These are phyloP conservation scores for Ormyrus thymus DNA, from an alignment of 2,888 invertebrate genomes.

Conservation along the genomic window DNA sequence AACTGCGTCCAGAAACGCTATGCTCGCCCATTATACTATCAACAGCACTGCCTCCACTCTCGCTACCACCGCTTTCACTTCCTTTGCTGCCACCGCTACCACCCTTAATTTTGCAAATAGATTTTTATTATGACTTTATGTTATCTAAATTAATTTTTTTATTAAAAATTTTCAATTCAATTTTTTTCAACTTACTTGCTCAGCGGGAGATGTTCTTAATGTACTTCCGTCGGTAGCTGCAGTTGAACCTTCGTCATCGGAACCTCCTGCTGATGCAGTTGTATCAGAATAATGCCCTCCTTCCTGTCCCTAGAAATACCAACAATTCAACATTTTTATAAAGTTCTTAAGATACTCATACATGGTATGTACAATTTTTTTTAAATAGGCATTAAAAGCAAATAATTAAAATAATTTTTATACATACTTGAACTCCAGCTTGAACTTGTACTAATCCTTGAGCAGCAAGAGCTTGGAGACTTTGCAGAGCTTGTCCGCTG, in stretches of 20 bases:
- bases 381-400: neutral
- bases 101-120: conserved; percentile 61
- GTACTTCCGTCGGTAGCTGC: conserved; percentile 97
- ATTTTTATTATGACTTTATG: conserved; percentile 30
- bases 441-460: conserved; percentile 69
- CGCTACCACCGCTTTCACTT: conserved; percentile 81
- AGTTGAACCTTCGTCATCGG: conserved; percentile 96
- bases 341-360: neutral
- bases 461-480: conserved; percentile 75
- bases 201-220: conserved; percentile 88
- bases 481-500: conserved; percentile 75
- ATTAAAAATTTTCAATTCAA: conserved; percentile 1
- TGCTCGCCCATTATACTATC: conserved; percentile 93
- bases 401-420: conserved; percentile 13
- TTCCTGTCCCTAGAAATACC: conserved; percentile 48
- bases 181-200: conserved; percentile 77
- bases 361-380: conserved; percentile 1
- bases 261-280: conserved; percentile 90
- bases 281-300: conserved; percentile 85
- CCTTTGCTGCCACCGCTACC: conserved; percentile 77
- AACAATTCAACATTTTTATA: neutral
- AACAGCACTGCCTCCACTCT: conserved; percentile 93
- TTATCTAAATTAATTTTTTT: neutral
- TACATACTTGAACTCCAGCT: conserved; percentile 60
- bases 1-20: conserved; percentile 92